Percentiles rank a stretch among this genome's conserved stretches.
Evolutionary conservation across 2,113 vertebrate genomes (phyloP).

Genomic region (Notothenia coriiceps): DNA sequence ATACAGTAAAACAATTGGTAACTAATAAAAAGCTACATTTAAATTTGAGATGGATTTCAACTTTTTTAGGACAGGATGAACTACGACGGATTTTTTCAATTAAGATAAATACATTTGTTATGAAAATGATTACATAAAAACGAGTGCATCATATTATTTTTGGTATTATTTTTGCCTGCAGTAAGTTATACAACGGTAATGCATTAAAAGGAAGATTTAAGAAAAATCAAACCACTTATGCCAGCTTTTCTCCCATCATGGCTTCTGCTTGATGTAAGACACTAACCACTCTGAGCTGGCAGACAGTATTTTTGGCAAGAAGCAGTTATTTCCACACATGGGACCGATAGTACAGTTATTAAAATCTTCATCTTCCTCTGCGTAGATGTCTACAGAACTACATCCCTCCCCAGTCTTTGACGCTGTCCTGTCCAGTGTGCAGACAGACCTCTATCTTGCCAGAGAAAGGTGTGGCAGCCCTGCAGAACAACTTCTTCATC

Average conservation of each 20-base stretch:
- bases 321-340: slow-evolving; percentile 26
- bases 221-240: not conserved
- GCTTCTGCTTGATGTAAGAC: slow-evolving; percentile 33
- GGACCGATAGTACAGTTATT: slow-evolving; percentile 14
- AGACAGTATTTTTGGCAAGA: slow-evolving; percentile 31
- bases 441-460: slow-evolving; percentile 96
- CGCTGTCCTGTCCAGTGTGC: slow-evolving; percentile 93
- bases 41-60: not conserved
- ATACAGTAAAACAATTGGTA: not conserved
- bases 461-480: slow-evolving; percentile 91
- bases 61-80: not conserved
- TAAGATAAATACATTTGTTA: too few species aligned
- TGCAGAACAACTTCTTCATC: slow-evolving; percentile 98
- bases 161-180: not conserved
- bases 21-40: not conserved
- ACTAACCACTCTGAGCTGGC: slow-evolving; percentile 17
- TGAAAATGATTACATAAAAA: not conserved
- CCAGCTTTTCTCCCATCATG: slow-evolving; percentile 27
- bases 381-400: slow-evolving; percentile 94
- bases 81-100: not conserved
- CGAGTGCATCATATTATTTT: not conserved
- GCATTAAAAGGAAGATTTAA: not conserved
- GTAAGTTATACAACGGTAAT: not conserved
- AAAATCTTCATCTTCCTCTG: not conserved
- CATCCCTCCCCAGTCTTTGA: slow-evolving; percentile 94